A percentile compares a stretch with the other conserved stretches of the same genome.
Evolutionary conservation across 2,113 vertebrate genomes (phyloP).

Genomic region (Chroicocephalus ridibundus): DNA sequence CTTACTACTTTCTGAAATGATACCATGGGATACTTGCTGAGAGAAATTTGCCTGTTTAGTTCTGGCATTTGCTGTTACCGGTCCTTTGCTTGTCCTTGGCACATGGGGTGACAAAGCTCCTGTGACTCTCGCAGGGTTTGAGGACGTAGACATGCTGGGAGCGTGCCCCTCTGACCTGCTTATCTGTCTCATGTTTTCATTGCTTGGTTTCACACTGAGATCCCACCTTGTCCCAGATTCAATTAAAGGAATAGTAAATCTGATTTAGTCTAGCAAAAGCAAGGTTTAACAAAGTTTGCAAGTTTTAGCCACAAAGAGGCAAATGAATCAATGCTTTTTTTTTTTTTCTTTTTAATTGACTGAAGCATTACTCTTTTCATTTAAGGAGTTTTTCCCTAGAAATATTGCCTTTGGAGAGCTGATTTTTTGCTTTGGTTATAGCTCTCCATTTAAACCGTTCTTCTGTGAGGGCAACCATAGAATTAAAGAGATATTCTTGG

Average conservation of each 20-base stretch:
- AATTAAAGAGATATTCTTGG: background rate
- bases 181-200: background rate
- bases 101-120: background rate
- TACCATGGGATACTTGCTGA: background rate
- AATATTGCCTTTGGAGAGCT: background rate
- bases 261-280: background rate
- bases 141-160: fast-evolving
- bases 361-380: background rate
- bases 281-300: background rate
- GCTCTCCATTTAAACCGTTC: background rate
- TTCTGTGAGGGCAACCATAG: background rate
- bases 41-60: background rate
- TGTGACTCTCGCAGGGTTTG: background rate
- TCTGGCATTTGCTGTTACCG: background rate
- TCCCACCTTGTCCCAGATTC: background rate
- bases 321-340: background rate
- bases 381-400: background rate
- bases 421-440: background rate
- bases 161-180: background rate
- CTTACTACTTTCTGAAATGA: background rate
- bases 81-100: background rate
- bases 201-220: background rate
- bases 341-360: background rate
- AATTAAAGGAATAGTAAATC: background rate
- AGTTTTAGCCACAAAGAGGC: background rate